phyloP scores from a whole-genome alignment of 2,797 vertebrate species.

The Rhodeus uyekii region DNA sequence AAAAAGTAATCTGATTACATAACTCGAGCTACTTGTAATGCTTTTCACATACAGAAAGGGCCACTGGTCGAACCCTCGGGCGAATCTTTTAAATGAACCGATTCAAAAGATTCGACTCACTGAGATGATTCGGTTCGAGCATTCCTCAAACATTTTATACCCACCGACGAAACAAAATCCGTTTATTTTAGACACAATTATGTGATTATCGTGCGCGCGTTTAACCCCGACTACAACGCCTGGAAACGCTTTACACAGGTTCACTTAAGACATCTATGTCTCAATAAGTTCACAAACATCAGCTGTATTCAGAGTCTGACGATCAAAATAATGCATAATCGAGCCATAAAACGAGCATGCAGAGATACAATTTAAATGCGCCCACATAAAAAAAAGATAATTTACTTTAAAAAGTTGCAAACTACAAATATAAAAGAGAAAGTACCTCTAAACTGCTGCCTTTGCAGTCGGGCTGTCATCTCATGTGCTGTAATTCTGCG shows the following conservation, averaged over 20 bases:
- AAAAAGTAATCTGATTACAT: too few species aligned
- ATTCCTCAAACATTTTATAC: not conserved
- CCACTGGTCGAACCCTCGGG: not conserved
- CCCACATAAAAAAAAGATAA: not conserved
- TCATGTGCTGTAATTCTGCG: constrained; percentile 25
- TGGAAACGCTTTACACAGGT: not conserved
- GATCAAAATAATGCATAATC: not conserved
- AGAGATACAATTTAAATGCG: not conserved
- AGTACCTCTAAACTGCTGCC: constrained; percentile 6
- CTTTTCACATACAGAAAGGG: too few species aligned
- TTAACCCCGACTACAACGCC: not conserved
- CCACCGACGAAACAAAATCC: not conserved
- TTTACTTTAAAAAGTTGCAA: not conserved
- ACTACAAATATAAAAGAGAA: not conserved
- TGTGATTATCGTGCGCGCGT: not conserved
- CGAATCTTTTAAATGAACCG: not conserved
- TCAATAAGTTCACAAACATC: not conserved
- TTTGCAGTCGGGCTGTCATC: not conserved
- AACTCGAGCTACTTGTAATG: too few species aligned
- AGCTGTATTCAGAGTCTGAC: not conserved
- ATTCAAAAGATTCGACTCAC: not conserved
- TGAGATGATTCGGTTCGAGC: not conserved
- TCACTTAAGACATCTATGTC: not conserved
- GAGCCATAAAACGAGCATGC: not conserved
- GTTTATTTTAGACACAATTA: not conserved